Evolutionary conservation across 2,888 invertebrate genomes (phyloP).

Genomic region (Agrotis exclamationis): DNA sequence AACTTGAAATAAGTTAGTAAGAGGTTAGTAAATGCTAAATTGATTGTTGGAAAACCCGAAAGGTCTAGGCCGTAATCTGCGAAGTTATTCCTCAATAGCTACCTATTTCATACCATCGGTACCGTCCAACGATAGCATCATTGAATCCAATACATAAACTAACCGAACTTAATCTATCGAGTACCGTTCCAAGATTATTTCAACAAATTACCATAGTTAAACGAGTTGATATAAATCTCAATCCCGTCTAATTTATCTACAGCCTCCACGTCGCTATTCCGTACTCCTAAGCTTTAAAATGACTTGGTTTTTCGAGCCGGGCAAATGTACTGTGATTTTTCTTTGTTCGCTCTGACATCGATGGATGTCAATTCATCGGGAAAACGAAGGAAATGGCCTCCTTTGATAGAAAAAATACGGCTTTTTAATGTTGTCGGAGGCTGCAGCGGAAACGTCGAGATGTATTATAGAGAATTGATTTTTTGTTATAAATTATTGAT

Average conservation of each 20-base stretch:
- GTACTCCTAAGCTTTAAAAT: conserved; percentile 68
- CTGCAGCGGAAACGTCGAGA: conserved; percentile 60
- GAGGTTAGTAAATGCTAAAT: neutral
- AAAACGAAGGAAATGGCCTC: conserved; percentile 77
- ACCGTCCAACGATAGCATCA: conserved; percentile 9
- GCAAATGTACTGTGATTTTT: conserved; percentile 76
- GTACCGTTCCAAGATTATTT: conserved; percentile 43
- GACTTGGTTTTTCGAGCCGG: conserved; percentile 64
- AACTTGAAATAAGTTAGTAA: neutral
- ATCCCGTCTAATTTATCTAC: conserved; percentile 57
- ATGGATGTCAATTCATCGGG: conserved; percentile 82
- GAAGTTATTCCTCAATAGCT: neutral
- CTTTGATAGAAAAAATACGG: conserved; percentile 74
- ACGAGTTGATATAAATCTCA: conserved; percentile 55
- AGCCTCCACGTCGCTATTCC: conserved; percentile 50
- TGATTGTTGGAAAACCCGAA: neutral
- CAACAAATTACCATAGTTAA: conserved; percentile 53
- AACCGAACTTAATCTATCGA: conserved; percentile 32
- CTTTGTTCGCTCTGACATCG: conserved; percentile 78
- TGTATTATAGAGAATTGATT: conserved; percentile 63
- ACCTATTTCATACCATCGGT: conserved; percentile 1
- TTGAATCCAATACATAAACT: conserved; percentile 28
- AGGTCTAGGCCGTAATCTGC: neutral
- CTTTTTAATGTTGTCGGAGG: conserved; percentile 72
- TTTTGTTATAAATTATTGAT: conserved; percentile 67